Evolutionary conservation across 1,140 invertebrate genomes (phyloP).

Genomic region (Conus ventricosus): DNA sequence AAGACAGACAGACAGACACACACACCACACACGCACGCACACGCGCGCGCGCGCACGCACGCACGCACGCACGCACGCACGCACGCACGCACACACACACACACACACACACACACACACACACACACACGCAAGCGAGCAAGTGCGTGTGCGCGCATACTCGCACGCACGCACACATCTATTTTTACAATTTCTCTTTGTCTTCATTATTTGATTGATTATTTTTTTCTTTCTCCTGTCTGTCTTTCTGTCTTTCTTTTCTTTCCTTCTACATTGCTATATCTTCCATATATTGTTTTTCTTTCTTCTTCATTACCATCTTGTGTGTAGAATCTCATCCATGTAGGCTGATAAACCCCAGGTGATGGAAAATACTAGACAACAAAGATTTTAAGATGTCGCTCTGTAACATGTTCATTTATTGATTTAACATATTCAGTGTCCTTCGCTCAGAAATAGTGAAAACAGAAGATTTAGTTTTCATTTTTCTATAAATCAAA

Average conservation of each 20-base stretch:
- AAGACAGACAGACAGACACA: neutral
- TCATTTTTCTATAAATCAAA: no score
- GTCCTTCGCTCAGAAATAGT: no score
- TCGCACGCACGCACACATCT: neutral
- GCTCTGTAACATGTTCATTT: no score
- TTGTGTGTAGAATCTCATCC: no score
- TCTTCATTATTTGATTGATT: neutral
- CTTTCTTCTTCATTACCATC: no score
- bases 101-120: constrained; percentile 10
- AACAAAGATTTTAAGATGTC: no score
- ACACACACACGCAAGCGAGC: neutral
- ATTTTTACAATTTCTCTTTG: neutral
- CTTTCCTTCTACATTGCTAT: neutral
- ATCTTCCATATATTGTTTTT: no score
- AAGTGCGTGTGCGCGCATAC: neutral
- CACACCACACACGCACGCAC: neutral
- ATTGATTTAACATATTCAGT: no score
- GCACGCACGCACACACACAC: neutral
- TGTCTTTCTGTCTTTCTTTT: constrained; percentile 10
- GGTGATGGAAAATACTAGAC: no score
- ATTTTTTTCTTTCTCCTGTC: neutral
- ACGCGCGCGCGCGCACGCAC: neutral
- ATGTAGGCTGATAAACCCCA: no score
- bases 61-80: neutral
- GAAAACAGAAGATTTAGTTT: no score